These are phyloP conservation scores for Hydrotaea cyrtoneurina DNA, from an alignment of 2,888 invertebrate genomes.

Conservation along the genomic window DNA sequence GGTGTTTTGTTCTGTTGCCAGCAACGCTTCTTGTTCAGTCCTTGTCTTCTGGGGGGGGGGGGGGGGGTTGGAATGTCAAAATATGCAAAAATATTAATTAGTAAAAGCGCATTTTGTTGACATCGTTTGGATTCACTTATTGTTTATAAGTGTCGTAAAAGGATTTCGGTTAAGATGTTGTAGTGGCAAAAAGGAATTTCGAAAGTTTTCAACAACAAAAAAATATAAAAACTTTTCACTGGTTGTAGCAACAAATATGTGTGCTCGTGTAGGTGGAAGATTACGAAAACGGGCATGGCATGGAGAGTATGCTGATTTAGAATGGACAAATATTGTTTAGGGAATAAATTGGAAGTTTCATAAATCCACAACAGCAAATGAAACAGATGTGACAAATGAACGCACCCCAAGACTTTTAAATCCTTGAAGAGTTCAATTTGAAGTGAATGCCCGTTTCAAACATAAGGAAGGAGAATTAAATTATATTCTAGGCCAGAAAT, in stretches of 20 bases:
- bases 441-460: too few species aligned
- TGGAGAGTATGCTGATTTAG: not conserved
- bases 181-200: conserved; percentile 1
- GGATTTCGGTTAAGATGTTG: conserved; percentile 11
- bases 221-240: conserved; percentile 19
- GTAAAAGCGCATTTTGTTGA: conserved; percentile 33
- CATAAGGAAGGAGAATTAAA: too few species aligned
- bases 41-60: not conserved
- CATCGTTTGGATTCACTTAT: conserved; percentile 40
- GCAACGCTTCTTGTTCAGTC: not conserved
- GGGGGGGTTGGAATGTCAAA: conserved; percentile 28
- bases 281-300: not conserved
- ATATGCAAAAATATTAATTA: conserved; percentile 47
- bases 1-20: not conserved
- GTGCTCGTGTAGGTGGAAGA: not conserved
- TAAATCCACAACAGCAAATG: not conserved
- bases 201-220: conserved; percentile 14
- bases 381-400: not conserved
- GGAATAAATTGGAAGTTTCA: conserved; percentile 12
- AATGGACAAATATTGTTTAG: conserved; percentile 8
- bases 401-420: too few species aligned
- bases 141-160: conserved; percentile 39
- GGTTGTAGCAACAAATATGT: not conserved
- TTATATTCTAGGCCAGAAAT: too few species aligned
- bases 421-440: too few species aligned